A percentile compares a stretch with the other conserved stretches of the same genome.
Conservation (phyloP, 2,888 invertebrate genomes). For the Drosophila demipolita region DNA sequence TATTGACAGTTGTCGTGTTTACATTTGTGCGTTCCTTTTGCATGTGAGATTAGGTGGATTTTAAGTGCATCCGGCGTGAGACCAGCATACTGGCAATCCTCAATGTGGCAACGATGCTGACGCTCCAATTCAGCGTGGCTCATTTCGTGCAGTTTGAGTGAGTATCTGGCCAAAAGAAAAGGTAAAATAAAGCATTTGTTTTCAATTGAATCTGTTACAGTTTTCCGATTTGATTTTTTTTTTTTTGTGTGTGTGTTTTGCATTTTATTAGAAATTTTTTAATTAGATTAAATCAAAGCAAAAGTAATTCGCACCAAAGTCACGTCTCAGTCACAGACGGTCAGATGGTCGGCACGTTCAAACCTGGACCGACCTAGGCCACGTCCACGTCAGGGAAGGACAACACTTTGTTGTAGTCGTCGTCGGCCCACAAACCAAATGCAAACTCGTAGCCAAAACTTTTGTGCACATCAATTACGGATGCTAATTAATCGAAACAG, state of each 20-base stretch:
- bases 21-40: conserved; percentile 86
- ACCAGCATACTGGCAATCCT: conserved; percentile 87
- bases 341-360: conserved; percentile 63
- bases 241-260: conserved; percentile 33
- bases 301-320: conserved; percentile 80
- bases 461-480: conserved; percentile 83
- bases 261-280: conserved; percentile 71
- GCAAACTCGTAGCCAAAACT: conserved; percentile 75
- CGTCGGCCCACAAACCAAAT: conserved; percentile 59
- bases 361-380: conserved; percentile 35
- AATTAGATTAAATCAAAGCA: conserved; percentile 83
- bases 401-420: conserved; percentile 2
- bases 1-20: conserved; percentile 85
- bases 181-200: neutral
- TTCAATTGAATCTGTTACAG: conserved; percentile 35
- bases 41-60: conserved; percentile 87
- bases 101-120: conserved; percentile 86
- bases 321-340: conserved; percentile 68
- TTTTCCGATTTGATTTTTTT: conserved; percentile 40
- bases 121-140: conserved; percentile 84
- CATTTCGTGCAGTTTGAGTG: conserved; percentile 87
- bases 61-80: conserved; percentile 87
- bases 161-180: conserved; percentile 84
- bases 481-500: conserved; percentile 83
- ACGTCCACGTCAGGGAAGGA: conserved; percentile 49